These are phyloP conservation scores for Bos indicus DNA, from an alignment of 2,113 vertebrate species.

Conservation along the genomic window DNA sequence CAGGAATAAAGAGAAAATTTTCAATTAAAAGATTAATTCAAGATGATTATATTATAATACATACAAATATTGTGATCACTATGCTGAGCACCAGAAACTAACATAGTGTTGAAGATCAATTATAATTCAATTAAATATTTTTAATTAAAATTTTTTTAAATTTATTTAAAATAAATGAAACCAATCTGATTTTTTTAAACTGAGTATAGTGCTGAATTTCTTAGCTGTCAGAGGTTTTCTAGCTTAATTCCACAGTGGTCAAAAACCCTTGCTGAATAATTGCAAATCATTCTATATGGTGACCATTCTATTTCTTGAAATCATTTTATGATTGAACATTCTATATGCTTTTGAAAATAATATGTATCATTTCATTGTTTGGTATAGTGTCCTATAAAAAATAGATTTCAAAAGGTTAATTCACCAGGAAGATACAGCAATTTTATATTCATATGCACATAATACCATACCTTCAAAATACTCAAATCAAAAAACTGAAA, in stretches of 20 bases:
- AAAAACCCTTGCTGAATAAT: background rate
- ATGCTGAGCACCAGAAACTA: background rate
- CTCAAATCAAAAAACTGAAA: background rate
- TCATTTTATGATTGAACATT: background rate
- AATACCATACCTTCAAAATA: background rate
- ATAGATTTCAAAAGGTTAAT: background rate
- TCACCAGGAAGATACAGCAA: background rate
- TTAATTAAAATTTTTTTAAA: background rate
- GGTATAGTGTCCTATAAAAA: background rate
- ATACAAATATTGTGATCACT: background rate
- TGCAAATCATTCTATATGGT: background rate
- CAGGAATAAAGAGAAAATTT: background rate
- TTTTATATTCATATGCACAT: background rate
- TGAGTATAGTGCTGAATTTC: background rate
- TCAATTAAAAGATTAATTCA: background rate
- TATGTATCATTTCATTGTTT: background rate
- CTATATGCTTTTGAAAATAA: background rate
- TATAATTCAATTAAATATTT: background rate
- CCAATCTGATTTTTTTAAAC: background rate
- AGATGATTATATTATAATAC: background rate
- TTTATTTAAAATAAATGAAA: background rate
- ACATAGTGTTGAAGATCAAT: background rate
- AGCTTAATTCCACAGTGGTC: background rate
- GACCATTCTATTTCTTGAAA: background rate
- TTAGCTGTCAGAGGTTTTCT: background rate